Evolutionary conservation across 2,888 invertebrate genomes (phyloP).

Genomic region (Orchesella flavescens): DNA sequence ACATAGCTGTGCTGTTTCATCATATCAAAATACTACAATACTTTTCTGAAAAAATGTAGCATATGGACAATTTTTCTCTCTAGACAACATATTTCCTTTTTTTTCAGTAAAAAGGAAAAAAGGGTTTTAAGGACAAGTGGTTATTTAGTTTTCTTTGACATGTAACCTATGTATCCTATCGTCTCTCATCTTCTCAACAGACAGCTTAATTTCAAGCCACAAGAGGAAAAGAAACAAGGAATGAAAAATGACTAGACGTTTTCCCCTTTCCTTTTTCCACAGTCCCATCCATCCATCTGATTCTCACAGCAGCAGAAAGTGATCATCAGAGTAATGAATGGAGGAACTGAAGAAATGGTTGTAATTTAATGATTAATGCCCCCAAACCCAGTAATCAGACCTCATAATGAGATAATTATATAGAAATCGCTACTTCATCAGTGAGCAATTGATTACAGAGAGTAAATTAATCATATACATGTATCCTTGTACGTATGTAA

Average conservation of each 20-base stretch:
- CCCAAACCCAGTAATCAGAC: slow-evolving; percentile 36
- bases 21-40: no score
- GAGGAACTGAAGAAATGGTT: slow-evolving; percentile 17
- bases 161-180: neutral
- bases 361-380: slow-evolving; percentile 55
- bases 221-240: neutral
- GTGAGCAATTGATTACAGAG: slow-evolving; percentile 28
- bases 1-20: no score
- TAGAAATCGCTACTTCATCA: slow-evolving; percentile 44
- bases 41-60: no score
- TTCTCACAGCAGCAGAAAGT: neutral
- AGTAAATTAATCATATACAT: slow-evolving; percentile 30
- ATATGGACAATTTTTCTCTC: no score
- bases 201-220: slow-evolving; percentile 13
- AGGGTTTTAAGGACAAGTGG: no score
- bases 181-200: neutral
- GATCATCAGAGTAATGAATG: slow-evolving; percentile 9
- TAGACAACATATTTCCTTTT: no score
- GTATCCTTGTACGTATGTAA: neutral
- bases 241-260: slow-evolving; percentile 40
- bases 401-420: slow-evolving; percentile 59
- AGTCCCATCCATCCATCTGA: neutral
- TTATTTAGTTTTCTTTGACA: no score
- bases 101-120: no score
- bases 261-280: neutral